Evolutionary conservation across 2,113 vertebrate species (phyloP).

Genomic region (Pyrgilauda ruficollis): DNA sequence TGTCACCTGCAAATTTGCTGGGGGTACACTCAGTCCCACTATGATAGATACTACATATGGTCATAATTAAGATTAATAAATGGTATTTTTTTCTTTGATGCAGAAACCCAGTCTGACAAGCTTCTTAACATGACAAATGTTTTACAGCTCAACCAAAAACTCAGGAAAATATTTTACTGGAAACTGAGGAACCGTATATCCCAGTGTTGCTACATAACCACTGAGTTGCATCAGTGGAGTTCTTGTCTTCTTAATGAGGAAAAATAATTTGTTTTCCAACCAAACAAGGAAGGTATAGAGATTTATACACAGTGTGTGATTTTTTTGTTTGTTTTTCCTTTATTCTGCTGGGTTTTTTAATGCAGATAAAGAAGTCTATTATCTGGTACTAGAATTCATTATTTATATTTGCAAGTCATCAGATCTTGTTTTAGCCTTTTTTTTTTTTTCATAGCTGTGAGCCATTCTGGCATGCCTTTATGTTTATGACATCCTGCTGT

Average conservation of each 20-base stretch:
- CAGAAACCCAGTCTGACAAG: neutral
- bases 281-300: neutral
- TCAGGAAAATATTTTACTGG: neutral
- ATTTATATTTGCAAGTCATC: conserved; percentile 63
- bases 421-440: conserved; percentile 48
- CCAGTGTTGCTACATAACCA: neutral
- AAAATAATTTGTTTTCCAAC: neutral
- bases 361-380: conserved; percentile 44
- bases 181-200: neutral
- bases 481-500: conserved; percentile 71
- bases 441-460: conserved; percentile 44
- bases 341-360: neutral
- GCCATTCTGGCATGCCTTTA: conserved; percentile 62
- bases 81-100: neutral
- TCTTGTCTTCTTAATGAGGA: neutral
- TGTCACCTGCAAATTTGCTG: neutral
- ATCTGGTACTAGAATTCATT: conserved; percentile 58
- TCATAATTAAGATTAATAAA: neutral
- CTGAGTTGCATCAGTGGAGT: neutral
- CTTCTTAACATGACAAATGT: neutral
- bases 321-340: neutral
- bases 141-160: neutral
- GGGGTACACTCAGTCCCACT: neutral
- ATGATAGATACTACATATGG: neutral
- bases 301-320: neutral